A percentile compares a stretch with the other conserved stretches of the same genome.
phyloP scores from a whole-genome alignment of 2,888 invertebrate genomes.

The Orthosia incerta region DNA sequence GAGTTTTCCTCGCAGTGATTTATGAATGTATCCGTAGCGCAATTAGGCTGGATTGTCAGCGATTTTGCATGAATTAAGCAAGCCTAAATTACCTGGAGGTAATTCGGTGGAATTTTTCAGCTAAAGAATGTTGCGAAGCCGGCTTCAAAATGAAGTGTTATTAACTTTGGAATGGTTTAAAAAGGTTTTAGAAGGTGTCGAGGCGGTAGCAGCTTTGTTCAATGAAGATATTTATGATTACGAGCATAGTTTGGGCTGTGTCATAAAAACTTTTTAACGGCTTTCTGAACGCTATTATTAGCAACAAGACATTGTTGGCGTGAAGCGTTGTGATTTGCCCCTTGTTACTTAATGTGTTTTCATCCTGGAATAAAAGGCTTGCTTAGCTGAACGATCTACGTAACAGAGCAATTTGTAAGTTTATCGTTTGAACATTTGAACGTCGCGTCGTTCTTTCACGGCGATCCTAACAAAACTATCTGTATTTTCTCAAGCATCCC shows the following conservation, averaged over 20 bases:
- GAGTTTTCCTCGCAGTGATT: slow-evolving; percentile 66
- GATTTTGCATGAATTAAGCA: slow-evolving; percentile 63
- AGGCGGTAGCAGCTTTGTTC: slow-evolving; percentile 56
- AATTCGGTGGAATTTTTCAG: slow-evolving; percentile 60
- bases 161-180: slow-evolving; percentile 58
- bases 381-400: background rate
- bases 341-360: slow-evolving; percentile 4
- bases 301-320: slow-evolving; percentile 25
- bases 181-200: slow-evolving; percentile 57
- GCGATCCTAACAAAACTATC: slow-evolving; percentile 17
- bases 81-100: slow-evolving; percentile 51
- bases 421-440: slow-evolving; percentile 12
- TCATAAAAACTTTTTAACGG: slow-evolving; percentile 54
- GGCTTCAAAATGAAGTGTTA: slow-evolving; percentile 58
- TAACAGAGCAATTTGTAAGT: background rate
- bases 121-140: slow-evolving; percentile 43
- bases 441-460: background rate
- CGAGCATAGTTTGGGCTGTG: slow-evolving; percentile 48
- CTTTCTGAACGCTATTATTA: slow-evolving; percentile 51
- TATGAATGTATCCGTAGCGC: slow-evolving; percentile 62
- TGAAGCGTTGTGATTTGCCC: slow-evolving; percentile 25
- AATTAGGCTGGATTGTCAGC: slow-evolving; percentile 66
- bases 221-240: slow-evolving; percentile 62
- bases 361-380: background rate
- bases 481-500: slow-evolving; percentile 43